Percentiles rank a stretch among this genome's conserved stretches.
Conservation (phyloP, 1,140 invertebrate species). For the Galleria mellonella region DNA sequence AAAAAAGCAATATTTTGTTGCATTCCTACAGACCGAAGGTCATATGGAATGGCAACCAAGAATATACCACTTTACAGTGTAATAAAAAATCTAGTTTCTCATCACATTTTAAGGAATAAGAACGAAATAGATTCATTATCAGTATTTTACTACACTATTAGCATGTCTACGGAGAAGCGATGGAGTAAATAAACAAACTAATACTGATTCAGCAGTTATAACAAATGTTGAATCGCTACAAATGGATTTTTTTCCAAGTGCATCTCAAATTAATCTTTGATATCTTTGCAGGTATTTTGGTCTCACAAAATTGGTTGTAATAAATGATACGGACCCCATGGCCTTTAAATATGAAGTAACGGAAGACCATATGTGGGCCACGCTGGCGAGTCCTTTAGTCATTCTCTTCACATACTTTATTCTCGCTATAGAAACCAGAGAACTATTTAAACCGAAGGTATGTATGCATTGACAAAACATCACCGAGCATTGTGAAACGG, state of each 20-base stretch:
- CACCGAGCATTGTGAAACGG: slow-evolving; percentile 10
- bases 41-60: no score
- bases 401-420: slow-evolving; percentile 85
- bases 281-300: slow-evolving; percentile 80
- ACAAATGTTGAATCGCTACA: neutral
- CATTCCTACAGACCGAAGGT: no score
- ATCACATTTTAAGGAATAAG: no score
- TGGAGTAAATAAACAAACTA: neutral
- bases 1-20: no score
- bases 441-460: slow-evolving; percentile 82
- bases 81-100: no score
- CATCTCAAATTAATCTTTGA: neutral
- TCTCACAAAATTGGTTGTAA: slow-evolving; percentile 76
- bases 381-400: slow-evolving; percentile 55
- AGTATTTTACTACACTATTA: no score
- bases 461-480: slow-evolving; percentile 24
- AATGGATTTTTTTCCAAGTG: no score
- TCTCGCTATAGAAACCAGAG: slow-evolving; percentile 81
- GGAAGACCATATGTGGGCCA: slow-evolving; percentile 51
- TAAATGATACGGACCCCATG: slow-evolving; percentile 56
- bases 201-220: neutral
- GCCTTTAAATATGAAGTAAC: slow-evolving; percentile 48
- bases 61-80: no score
- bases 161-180: no score
- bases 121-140: no score